Conservation (phyloP, 2,888 invertebrate genomes). For the Spisula subtruncata region DNA sequence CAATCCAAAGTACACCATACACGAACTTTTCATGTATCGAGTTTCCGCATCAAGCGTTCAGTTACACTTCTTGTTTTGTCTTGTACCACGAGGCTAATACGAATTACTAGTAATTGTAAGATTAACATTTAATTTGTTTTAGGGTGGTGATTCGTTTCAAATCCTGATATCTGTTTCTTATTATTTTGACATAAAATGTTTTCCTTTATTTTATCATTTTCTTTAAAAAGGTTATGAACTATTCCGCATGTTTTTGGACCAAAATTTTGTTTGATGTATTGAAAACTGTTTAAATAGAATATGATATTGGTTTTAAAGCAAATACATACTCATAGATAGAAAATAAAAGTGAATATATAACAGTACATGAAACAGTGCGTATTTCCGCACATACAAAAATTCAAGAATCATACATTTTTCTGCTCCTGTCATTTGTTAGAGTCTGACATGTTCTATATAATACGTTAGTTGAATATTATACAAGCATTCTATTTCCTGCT, state of each 20-base stretch:
- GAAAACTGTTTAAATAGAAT: not conserved
- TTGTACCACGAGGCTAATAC: not conserved
- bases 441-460: not conserved
- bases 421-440: not conserved
- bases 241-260: not conserved
- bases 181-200: too few relatives aligned
- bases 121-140: too few relatives aligned
- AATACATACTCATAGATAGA: too few relatives aligned
- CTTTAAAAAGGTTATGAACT: too few relatives aligned
- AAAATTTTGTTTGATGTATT: not conserved
- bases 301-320: too few relatives aligned
- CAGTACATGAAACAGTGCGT: not conserved
- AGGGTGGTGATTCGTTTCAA: too few relatives aligned
- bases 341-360: too few relatives aligned
- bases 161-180: too few relatives aligned
- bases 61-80: not conserved
- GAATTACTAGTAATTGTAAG: too few relatives aligned
- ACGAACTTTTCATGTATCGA: too few relatives aligned
- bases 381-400: not conserved
- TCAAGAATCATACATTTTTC: not conserved
- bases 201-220: too few relatives aligned
- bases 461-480: constrained; percentile 4
- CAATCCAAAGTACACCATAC: not conserved
- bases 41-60: not conserved
- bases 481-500: not conserved